Base-by-base conservation (phyloP, 2,888 invertebrate genomes). In the Caenorhabditis sp. region DNA sequence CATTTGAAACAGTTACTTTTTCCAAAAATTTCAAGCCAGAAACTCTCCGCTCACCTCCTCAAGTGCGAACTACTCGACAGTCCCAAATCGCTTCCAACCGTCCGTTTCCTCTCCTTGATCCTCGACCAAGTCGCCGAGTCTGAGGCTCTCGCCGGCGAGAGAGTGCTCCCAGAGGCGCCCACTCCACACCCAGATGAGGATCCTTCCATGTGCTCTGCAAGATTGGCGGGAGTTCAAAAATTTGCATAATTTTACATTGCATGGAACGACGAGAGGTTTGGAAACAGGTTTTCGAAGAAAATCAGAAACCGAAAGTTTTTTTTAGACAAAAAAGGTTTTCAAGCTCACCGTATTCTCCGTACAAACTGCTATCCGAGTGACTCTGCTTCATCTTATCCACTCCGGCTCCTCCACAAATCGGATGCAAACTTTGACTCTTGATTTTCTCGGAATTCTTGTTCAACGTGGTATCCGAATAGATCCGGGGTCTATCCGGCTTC, bases 301-400 rank as follows among this genome's bases (percentile, higher is more conserved):
- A 38, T n/a, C n/a, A n/a, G n/a, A n/a, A n/a, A n/a, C n/a, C n/a
- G n/a, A n/a, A n/a, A 38, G 44, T 44, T 44, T 44, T 44, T 44
- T 44, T 44, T 31, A n/a, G 31, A 31, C 7, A 31, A 31, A 31
- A 31, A n/a, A n/a, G n/a, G n/a, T n/a, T n/a, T n/a, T n/a, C n/a
- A n/a, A 38, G 35, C 63, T 24, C 41, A 74, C 73, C 75, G 38
- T 77, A 82, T 38, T 51, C 49, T 64, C 86, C 88, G 56, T 86
- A 88, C 4, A 88, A 51, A 74, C 86, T 88, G 58, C 88, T 88
- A 74, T 88, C 88, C 49, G 86, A 87, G 56, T 88, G 86, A 61
- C 85, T 86, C 38, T 80, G 76, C 38, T 88, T 88, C 70, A 88
- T 87, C 16, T 86, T 85, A 35, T 61, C 82, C 69, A 41, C 16